These are phyloP conservation scores for Protonibea diacanthus DNA, from an alignment of 2,797 vertebrate genomes.

Conservation along the genomic window DNA sequence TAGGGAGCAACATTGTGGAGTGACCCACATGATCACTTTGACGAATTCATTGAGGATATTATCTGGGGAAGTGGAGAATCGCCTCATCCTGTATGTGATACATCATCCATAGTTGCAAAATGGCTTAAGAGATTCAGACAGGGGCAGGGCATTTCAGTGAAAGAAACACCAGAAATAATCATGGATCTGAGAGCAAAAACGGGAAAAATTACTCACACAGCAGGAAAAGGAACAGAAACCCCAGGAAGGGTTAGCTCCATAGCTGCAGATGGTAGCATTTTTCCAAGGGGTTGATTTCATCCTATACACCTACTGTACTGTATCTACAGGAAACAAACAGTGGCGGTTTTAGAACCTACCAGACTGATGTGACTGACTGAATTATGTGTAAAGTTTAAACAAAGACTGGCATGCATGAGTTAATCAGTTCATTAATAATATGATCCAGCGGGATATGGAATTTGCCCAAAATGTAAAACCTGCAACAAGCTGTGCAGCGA, in stretches of 20 bases:
- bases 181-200: neutral
- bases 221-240: neutral
- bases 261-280: neutral
- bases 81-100: neutral
- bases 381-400: too few species aligned
- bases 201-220: neutral
- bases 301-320: neutral
- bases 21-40: neutral
- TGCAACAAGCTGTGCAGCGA: too few species aligned
- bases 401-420: neutral
- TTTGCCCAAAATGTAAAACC: conserved; percentile 2
- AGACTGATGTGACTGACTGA: neutral
- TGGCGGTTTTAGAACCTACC: too few species aligned
- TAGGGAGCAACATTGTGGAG: too few species aligned
- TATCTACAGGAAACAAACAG: neutral
- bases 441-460: neutral
- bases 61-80: conserved; percentile 10
- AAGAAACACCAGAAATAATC: neutral
- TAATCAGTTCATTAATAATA: neutral
- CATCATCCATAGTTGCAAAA: neutral
- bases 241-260: neutral
- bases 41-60: conserved; percentile 17
- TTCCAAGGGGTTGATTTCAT: neutral
- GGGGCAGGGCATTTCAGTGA: conserved; percentile 1
- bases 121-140: conserved; percentile 4